Evolutionary conservation across 2,797 vertebrate genomes (phyloP), one percentile per base, ranked within the genome.

Genomic region (Neosilurus hyrtlii): DNA sequence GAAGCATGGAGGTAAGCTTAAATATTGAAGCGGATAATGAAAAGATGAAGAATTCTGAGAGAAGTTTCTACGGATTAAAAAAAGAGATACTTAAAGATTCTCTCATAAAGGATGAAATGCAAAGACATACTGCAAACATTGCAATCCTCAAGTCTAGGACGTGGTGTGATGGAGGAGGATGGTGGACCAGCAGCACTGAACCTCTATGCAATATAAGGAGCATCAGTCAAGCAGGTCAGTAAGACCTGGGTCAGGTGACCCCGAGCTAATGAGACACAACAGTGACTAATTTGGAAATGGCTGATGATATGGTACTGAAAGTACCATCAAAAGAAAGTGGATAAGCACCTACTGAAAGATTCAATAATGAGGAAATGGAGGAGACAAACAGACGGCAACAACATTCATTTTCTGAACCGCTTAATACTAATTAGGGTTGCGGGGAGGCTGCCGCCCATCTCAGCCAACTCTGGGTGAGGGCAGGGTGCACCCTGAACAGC

Each of bases 21-120:
- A 79, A 67, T 67, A 56, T 35, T 66, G 10, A 79, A 67, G 78
- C 37, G 26, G 67, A 57, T 63, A 80, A 68, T 68, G 26, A 67
- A 22, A 49, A 56, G 51, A 54, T 56, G 51, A 7, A 67, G 63
- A 26, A 79, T n/a, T 67, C 49, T 67, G 16, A 54, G 43, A 22
- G 62, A 35, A 1, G 14, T 67, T 65, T 63, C 49, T n/a, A 56
- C 30, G 26, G 63, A 79, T 79, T 67, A 6, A 67, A 80, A 37
- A 35, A 8, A 57, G 37, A n/a, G 14, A n/a, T 11, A 22, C 43
- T 67, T 14, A 57, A 66, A 20, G n/a, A 37, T 20, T 80, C 26
- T 37, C 10, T n/a, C 52, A 54, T 30, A 52, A 79, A 56, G 30
- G 10, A 65, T 22, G 63, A 79, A 79, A 67, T 54, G n/a, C 43